These are phyloP conservation scores for Hermaeophaga mercurialis DNA, from an alignment of 2,888 invertebrate species.

Conservation along the genomic window DNA sequence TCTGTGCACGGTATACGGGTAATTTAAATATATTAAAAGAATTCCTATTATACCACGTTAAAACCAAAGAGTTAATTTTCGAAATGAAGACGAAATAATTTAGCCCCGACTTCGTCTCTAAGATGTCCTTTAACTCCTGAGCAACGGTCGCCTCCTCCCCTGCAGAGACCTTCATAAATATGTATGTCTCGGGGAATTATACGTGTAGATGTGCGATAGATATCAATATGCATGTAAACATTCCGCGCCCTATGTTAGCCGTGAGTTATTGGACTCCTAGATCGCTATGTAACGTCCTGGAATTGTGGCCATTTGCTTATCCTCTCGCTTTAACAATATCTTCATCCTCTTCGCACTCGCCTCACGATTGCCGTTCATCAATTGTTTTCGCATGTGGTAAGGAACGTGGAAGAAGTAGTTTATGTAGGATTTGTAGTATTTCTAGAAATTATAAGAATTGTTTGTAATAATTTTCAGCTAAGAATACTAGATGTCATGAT, in stretches of 20 bases:
- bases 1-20: no score
- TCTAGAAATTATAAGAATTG: background rate
- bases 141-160: constrained; percentile 36
- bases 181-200: constrained; percentile 56
- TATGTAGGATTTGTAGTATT: constrained; percentile 6
- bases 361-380: constrained; percentile 24
- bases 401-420: constrained; percentile 1
- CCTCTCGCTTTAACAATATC: constrained; percentile 9
- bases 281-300: constrained; percentile 45
- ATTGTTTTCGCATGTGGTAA: constrained; percentile 15
- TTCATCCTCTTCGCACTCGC: constrained; percentile 7
- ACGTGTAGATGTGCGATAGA: constrained; percentile 58
- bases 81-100: no score
- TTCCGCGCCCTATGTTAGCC: constrained; percentile 56
- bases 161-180: constrained; percentile 52
- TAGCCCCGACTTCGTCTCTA: background rate
- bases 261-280: constrained; percentile 53
- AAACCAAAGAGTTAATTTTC: no score
- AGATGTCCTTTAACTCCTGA: constrained; percentile 48
- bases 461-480: background rate
- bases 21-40: no score
- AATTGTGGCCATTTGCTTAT: constrained; percentile 41
- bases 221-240: constrained; percentile 60
- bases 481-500: background rate
- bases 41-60: no score